Base-by-base conservation (phyloP, 2,113 vertebrate species). In the Lota lota region DNA sequence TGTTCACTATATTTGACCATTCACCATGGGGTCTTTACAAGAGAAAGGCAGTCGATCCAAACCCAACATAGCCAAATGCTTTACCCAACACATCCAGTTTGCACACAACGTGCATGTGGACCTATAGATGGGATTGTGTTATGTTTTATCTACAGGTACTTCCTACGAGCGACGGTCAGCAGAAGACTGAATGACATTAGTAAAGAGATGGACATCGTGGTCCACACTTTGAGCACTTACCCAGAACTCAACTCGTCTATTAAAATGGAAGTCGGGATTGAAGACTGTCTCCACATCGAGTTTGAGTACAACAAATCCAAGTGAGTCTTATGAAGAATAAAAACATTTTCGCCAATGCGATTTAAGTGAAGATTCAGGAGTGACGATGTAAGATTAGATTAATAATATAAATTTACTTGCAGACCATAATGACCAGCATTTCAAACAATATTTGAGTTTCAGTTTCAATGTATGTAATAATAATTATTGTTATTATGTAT, bases 301-400 rank as follows among this genome's bases (percentile, higher is more conserved):
- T 99, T 99, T 16, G 97, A 99, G 86, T 99, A 99, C 76, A 99
- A 99, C 88, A 99, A 99, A 81, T 99, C 97, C 89, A 99, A 99
- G 97, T 99, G 91, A 93, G 95, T 28, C 11, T 61, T 60, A 1
- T 12, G 17, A 17, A 59, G 12, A 59, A 59, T 6, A 20, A 10
- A 40, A 33, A 33, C 3, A 33, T 33, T 7, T 33, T 33, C 7
- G 28, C 28, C 36, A 10, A 40, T 10, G 36, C 11, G 4, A 24
- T 40, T 40, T 40, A 11, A 40, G 1, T 40, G 3, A 56, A 56
- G 53, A 56, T 56, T 1, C 7, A 53, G 3, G 17, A 14, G 17
- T 14, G 4, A 56, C 3, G 17, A 56, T n/a, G 17, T n/a, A 56
- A 1, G 53, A 47, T 14, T 47, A 47, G 40, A 47, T 47, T 47